Conservation (phyloP, 2,797 vertebrate genomes). For the Podargus strigoides region DNA sequence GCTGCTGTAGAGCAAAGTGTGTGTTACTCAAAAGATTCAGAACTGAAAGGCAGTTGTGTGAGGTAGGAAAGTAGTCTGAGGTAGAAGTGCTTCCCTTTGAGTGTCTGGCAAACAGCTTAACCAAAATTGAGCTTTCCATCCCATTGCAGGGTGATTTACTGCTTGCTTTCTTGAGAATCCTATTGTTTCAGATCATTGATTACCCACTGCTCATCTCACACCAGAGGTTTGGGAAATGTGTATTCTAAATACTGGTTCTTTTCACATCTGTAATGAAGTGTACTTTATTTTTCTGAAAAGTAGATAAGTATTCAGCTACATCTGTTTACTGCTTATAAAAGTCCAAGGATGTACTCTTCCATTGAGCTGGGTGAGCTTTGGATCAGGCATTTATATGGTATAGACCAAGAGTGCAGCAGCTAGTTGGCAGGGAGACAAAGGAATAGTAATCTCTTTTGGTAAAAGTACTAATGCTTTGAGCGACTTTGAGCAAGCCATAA, state of each 20-base stretch:
- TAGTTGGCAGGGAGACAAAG: not conserved
- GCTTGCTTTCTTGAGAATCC: not conserved
- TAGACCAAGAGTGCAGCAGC: not conserved
- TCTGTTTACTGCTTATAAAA: not conserved
- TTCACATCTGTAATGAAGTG: not conserved
- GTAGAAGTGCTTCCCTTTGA: not conserved
- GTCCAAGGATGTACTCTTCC: not conserved
- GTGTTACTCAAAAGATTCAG: not conserved
- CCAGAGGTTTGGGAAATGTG: not conserved
- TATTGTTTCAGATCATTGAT: not conserved
- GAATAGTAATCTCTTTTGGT: not conserved
- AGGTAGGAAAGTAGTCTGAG: not conserved
- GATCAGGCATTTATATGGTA: not conserved
- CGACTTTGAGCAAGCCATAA: not conserved
- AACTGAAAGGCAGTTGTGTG: not conserved
- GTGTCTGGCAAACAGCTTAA: not conserved
- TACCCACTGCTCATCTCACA: not conserved
- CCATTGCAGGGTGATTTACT: not conserved
- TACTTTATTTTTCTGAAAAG: not conserved
- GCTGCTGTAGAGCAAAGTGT: not conserved
- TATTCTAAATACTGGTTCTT: not conserved
- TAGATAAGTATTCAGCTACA: not conserved
- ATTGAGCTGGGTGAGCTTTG: not conserved
- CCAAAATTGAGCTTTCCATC: not conserved
- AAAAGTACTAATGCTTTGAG: not conserved